Evolutionary conservation across 1,140 invertebrate genomes (phyloP), one percentile per base, ranked within the genome.

Genomic region (Protaetia brevitarsis): DNA sequence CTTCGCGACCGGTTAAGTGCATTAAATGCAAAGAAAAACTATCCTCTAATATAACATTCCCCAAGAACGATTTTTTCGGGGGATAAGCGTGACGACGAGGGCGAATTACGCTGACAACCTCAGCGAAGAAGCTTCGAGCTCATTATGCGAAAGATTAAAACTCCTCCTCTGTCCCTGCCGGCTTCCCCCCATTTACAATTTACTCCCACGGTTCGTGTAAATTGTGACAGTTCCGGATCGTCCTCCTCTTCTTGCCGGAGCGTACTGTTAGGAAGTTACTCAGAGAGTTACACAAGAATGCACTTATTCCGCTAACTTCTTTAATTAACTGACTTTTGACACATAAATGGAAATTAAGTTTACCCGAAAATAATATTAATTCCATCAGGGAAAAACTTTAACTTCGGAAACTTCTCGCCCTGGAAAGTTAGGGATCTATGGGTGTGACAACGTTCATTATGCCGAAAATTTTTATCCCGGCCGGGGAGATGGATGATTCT

Each of bases 301-400:
- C 74, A 76, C 74, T 76, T 74, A 75, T 75, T 75, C 73, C 68
- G 72, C 69, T 73, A 76, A 76, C 73, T 76, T 76, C 71, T 75
- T 75, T 75, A 76, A 76, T 76, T 75, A 76, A 76, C 69, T 74
- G 63, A 68, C 71, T 76, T 71, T 75, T 73, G 74, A 73, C 72
- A 71, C 70, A 73, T 74, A 76, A 73, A 76, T 75, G 74, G 73
- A 75, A 74, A 76, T 75, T 74, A 74, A 72, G 62, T 68, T 63
- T 68, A 36, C 71, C 66, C 19, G 62, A 69, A 74, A 69, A 69
- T 74, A 68, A 68, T 70, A 67, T 61, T 61, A 61, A 61, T 61
- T 61, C 30, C 29, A 34, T 30, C 59, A 31, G 59, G 10, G 28
- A 34, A 61, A 34, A 34, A 34, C 56, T 58, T 58, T 58, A 58